A percentile compares a stretch with the other conserved stretches of the same genome.
These are phyloP conservation scores for Corythaeola cristata DNA, from an alignment of 2,113 vertebrate species.

Conservation along the genomic window DNA sequence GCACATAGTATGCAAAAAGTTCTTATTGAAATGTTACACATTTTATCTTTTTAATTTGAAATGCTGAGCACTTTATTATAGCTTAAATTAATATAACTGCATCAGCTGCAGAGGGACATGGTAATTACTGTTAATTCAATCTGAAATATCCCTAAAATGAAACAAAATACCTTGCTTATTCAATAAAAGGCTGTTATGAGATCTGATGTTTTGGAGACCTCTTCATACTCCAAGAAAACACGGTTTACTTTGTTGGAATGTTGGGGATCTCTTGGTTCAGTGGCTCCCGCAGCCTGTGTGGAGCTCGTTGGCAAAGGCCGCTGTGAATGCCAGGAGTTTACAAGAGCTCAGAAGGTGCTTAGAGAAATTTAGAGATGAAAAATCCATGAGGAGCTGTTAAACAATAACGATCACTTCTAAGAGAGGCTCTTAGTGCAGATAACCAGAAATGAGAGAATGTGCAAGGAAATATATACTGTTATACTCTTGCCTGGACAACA, in stretches of 20 bases:
- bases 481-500: not conserved
- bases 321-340: not conserved
- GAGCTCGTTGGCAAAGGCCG: not conserved
- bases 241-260: not conserved
- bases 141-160: not conserved
- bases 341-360: not conserved
- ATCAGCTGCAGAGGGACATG: not conserved
- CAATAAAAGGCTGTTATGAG: not conserved
- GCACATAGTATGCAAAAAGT: not conserved
- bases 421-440: not conserved
- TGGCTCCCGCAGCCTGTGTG: fast-evolving
- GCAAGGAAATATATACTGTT: not conserved
- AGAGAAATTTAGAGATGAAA: not conserved
- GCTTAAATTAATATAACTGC: not conserved
- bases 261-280: not conserved
- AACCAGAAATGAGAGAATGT: not conserved
- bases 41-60: not conserved
- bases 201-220: not conserved
- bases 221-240: not conserved
- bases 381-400: not conserved
- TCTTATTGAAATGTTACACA: not conserved
- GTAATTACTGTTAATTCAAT: not conserved
- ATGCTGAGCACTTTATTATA: not conserved
- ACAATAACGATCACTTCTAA: not conserved
- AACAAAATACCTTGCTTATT: not conserved